Evolutionary conservation across 2,113 vertebrate species (phyloP).

Genomic region (Brachyhypopomus gauderio): DNA sequence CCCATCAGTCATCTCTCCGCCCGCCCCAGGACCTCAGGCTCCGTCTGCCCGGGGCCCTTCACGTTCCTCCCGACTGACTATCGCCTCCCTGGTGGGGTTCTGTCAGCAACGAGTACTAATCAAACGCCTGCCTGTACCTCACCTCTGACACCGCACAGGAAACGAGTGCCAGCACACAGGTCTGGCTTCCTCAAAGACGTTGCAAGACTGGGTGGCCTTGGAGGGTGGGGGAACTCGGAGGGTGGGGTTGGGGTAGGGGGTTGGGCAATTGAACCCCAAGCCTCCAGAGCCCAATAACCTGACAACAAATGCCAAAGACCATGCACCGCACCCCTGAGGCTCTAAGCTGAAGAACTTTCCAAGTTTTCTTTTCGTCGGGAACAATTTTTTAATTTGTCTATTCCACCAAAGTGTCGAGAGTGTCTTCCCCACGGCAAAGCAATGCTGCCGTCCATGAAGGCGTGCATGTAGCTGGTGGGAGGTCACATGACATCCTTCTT

Average conservation of each 20-base stretch:
- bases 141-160: slow-evolving; percentile 52
- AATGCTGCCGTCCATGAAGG: not conserved
- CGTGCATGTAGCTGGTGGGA: not conserved
- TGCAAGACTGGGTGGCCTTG: not conserved
- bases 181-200: slow-evolving; percentile 14
- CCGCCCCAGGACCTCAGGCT: slow-evolving; percentile 19
- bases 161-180: slow-evolving; percentile 22
- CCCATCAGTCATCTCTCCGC: not conserved
- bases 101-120: slow-evolving; percentile 65
- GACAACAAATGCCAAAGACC: slow-evolving; percentile 38
- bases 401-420: not conserved
- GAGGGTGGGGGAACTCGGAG: too few relatives aligned
- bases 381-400: not conserved
- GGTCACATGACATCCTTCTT: not conserved
- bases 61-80: slow-evolving; percentile 59
- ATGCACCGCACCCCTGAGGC: slow-evolving; percentile 40
- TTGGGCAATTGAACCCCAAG: slow-evolving; percentile 18
- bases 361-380: not conserved
- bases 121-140: slow-evolving; percentile 52
- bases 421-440: not conserved
- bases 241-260: not conserved
- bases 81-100: slow-evolving; percentile 54
- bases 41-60: slow-evolving; percentile 5
- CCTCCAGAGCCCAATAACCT: slow-evolving; percentile 14
- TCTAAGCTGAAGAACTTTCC: not conserved